Base-by-base conservation (phyloP, 2,888 invertebrate genomes). In the Diarsia rubi region DNA sequence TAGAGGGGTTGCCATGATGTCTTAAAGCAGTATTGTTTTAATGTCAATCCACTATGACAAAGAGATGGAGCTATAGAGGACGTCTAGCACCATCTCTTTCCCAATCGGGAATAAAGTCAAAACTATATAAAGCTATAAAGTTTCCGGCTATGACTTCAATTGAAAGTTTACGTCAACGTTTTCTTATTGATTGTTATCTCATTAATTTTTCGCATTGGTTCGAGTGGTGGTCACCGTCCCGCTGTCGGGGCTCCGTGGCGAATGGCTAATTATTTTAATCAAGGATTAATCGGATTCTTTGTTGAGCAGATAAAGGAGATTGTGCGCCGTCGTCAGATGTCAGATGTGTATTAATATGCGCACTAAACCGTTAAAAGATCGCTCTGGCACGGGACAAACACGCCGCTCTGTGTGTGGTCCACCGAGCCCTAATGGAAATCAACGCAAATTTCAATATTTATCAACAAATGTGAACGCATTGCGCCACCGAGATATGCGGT, bases 321-420 rank as follows among this genome's bases (percentile, higher is more conserved):
- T 86, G 84, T 89, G 82, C 73, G 80, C 84, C 81, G 89, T 90
- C 91, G 88, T 90, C 92, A 91, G 91, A 92, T 92, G 91, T 92
- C 91, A 89, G 37, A 37, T 86, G 75, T 79, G 83, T 81, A 89
- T 91, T 90, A 90, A 88, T 87, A 87, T 79, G 78, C 69, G 71
- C 82, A 88, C 87, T 88, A 90, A 93, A 90, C 92, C 88, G 91
- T 91, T 92, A 92, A 93, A 92, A 92, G 91, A 92, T 90, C 88
- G 86, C 87, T 88, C 86, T 89, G 87, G 90, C 85, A 84, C 84
- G 79, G 88, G 82, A 83, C 91, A 92, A 92, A 92, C 89, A 87
- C 67, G 89, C 91, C 88, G 90, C 94, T 73, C 83, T 80, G 93
- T 94, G 95, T 95, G 95, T 94, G 95, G 95, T 94, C 95, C 86